Evolutionary conservation across 2,113 vertebrate genomes (phyloP).

Genomic region (Podarcis muralis): DNA sequence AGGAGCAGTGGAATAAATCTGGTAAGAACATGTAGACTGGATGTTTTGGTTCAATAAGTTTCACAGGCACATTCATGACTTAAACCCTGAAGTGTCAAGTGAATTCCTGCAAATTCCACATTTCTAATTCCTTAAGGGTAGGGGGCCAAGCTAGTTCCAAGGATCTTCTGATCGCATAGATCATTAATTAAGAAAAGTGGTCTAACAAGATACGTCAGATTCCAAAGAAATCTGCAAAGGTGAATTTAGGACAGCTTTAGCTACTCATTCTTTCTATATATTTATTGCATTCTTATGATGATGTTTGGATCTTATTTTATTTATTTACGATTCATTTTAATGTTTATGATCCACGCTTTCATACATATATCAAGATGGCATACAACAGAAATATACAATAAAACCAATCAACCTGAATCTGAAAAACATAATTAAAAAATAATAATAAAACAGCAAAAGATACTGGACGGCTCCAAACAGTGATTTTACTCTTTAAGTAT

Average conservation of each 20-base stretch:
- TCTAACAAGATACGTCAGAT: background rate
- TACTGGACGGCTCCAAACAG: background rate
- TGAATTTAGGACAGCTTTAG: background rate
- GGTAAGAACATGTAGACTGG: background rate
- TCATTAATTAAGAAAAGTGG: background rate
- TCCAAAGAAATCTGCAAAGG: background rate
- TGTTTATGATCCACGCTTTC: too few relatives aligned
- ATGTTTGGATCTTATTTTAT: background rate
- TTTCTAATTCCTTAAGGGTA: too few relatives aligned
- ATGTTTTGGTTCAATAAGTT: background rate
- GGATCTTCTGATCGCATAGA: background rate
- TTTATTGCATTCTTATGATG: background rate
- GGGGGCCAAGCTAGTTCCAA: background rate
- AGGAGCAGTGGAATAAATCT: background rate
- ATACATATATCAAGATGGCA: too few relatives aligned
- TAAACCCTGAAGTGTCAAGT: background rate
- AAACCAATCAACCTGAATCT: too few relatives aligned
- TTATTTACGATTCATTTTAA: too few relatives aligned
- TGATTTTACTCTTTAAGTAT: background rate
- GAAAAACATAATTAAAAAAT: too few relatives aligned
- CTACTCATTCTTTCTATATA: background rate
- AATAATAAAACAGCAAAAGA: too few relatives aligned
- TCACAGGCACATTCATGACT: background rate
- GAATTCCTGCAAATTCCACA: too few relatives aligned
- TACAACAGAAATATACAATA: too few relatives aligned